Conservation (phyloP, 2,888 invertebrate species). For the Podotricha telesiphe region DNA sequence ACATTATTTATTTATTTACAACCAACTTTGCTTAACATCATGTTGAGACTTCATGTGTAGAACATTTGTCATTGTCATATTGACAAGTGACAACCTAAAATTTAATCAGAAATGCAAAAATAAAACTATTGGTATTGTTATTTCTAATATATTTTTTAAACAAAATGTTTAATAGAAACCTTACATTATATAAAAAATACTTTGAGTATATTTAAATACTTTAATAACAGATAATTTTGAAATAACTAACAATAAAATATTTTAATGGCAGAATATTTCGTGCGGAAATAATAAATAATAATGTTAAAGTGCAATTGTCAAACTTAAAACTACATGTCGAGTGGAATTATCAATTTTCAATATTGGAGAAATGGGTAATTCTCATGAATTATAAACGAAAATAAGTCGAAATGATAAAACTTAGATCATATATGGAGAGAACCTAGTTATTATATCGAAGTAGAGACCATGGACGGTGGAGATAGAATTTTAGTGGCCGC, state of each 20-base stretch:
- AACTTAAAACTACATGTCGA: slow-evolving; percentile 29
- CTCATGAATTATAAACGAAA: slow-evolving; percentile 16
- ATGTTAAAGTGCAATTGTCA: slow-evolving; percentile 29
- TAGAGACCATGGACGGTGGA: slow-evolving; percentile 86
- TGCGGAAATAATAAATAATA: slow-evolving; percentile 18
- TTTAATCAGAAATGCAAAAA: slow-evolving; percentile 2
- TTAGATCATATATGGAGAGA: slow-evolving; percentile 26
- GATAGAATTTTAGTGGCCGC: slow-evolving; percentile 91
- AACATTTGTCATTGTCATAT: slow-evolving; percentile 9
- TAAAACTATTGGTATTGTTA: neutral
- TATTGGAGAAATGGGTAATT: slow-evolving; percentile 34
- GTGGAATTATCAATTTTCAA: slow-evolving; percentile 32
- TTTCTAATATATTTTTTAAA: neutral
- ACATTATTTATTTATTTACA: slow-evolving; percentile 32
- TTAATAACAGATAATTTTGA: neutral
- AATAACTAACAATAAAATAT: neutral
- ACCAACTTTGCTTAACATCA: slow-evolving; percentile 11
- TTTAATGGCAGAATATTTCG: neutral
- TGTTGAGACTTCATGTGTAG: slow-evolving; percentile 6
- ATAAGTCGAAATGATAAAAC: slow-evolving; percentile 15
- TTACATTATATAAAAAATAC: neutral
- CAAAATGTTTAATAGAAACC: neutral
- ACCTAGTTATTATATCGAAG: slow-evolving; percentile 19
- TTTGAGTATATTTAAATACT: neutral
- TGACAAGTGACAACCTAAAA: neutral